Evolutionary conservation across 2,113 vertebrate genomes (phyloP).

Genomic region (Lophura nycthemera): DNA sequence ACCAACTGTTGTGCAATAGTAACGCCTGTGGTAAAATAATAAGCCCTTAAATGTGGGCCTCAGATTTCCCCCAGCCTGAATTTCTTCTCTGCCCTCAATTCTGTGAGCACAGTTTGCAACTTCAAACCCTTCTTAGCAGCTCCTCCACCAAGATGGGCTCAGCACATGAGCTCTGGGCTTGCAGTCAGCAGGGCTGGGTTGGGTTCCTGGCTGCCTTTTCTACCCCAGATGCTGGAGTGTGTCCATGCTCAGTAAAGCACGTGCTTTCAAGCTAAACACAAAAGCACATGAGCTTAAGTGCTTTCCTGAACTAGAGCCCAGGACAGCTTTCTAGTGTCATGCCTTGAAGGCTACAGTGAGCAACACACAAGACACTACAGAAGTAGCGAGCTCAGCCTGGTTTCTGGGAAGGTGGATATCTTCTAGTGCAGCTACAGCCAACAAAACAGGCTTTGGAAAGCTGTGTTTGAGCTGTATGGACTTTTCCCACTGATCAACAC

Average conservation of each 20-base stretch:
- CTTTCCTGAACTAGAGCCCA: conserved; percentile 35
- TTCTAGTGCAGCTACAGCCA: neutral
- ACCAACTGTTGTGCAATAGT: conserved; percentile 33
- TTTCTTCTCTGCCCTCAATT: conserved; percentile 21
- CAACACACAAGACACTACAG: neutral
- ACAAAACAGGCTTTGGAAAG: neutral
- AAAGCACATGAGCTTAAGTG: neutral
- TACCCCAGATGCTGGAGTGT: conserved; percentile 24
- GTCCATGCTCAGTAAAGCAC: neutral
- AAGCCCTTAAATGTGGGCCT: neutral
- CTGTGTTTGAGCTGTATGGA: neutral
- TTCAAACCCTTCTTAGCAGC: neutral
- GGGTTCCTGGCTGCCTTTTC: neutral
- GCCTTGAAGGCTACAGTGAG: neutral
- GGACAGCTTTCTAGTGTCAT: neutral
- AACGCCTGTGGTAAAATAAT: conserved; percentile 4
- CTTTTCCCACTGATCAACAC: accelerated
- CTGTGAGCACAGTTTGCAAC: neutral
- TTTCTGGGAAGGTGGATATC: neutral
- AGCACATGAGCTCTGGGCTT: conserved; percentile 11
- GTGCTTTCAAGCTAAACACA: conserved; percentile 17
- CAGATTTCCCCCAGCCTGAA: neutral
- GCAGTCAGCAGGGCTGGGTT: neutral
- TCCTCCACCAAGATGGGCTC: neutral
- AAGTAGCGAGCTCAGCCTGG: neutral